phyloP scores from a whole-genome alignment of 2,113 vertebrate genomes.

The Macaca nemestrina region DNA sequence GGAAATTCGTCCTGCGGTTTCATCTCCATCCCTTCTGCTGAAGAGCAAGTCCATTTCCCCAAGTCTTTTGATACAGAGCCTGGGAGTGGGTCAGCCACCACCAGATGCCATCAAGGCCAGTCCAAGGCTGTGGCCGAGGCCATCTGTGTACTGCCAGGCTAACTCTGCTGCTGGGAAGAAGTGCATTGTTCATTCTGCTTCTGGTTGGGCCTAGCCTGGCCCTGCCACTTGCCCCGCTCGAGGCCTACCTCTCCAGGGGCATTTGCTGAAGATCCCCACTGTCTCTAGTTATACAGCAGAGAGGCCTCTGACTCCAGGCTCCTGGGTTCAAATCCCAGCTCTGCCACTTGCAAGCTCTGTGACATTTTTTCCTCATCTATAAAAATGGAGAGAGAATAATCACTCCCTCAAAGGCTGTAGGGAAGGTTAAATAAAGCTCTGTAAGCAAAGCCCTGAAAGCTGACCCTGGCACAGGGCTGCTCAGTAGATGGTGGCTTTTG shows the following conservation, averaged over 20 bases:
- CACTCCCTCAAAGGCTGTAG: not conserved
- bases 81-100: not conserved
- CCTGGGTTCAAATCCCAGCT: not conserved
- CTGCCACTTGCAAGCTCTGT: not conserved
- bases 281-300: not conserved
- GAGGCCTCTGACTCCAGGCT: not conserved
- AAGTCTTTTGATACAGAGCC: conserved; percentile 34
- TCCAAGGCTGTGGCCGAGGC: not conserved
- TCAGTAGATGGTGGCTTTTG: too few species aligned
- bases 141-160: not conserved
- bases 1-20: conserved; percentile 53
- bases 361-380: not conserved
- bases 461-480: not conserved
- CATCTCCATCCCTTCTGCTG: conserved; percentile 31
- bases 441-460: not conserved
- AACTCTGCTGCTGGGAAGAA: not conserved
- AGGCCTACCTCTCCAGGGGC: not conserved
- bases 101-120: not conserved
- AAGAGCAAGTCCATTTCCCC: conserved; percentile 15
- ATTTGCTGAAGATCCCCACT: not conserved
- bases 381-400: not conserved
- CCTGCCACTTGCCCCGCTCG: not conserved
- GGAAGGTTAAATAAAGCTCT: not conserved
- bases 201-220: not conserved
- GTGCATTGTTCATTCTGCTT: not conserved